Conservation (phyloP, 2,888 invertebrate genomes). For the Ormyrus thymus region DNA sequence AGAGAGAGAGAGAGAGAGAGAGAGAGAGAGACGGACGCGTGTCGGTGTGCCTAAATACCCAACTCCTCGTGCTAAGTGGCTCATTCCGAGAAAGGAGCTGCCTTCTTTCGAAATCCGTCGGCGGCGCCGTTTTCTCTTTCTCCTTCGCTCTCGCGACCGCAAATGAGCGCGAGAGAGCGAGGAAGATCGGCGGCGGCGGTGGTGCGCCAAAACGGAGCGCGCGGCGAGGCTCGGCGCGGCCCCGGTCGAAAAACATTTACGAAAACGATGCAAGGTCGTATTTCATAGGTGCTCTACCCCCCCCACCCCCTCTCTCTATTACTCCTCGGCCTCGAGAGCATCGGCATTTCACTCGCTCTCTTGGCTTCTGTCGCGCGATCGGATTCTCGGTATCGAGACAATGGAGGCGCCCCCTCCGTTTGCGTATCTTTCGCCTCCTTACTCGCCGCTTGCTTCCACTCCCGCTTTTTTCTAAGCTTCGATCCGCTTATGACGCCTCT, state of each 20-base stretch:
- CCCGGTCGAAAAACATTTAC: conserved; percentile 46
- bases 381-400: conserved; percentile 49
- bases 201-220: conserved; percentile 26
- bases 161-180: no score
- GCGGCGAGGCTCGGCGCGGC: conserved; percentile 25
- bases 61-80: conserved; percentile 56
- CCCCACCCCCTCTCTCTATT: conserved; percentile 56
- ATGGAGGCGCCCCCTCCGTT: conserved; percentile 48
- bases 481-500: conserved; percentile 22
- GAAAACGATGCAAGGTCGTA: conserved; percentile 62
- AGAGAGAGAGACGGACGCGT: conserved; percentile 41
- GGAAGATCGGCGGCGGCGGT: no score
- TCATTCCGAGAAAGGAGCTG: conserved; percentile 61
- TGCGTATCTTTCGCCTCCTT: conserved; percentile 17
- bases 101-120: conserved; percentile 63
- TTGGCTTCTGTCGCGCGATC: conserved; percentile 35
- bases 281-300: conserved; percentile 54
- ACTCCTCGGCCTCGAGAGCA: conserved; percentile 24
- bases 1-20: conserved; percentile 12
- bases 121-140: no score
- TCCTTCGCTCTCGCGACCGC: no score
- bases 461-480: conserved; percentile 15
- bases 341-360: conserved; percentile 34
- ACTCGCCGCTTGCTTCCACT: neutral
- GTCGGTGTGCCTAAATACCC: conserved; percentile 54